Conservation (phyloP, 2,113 vertebrate genomes). For the Chaenogobius annularis region DNA sequence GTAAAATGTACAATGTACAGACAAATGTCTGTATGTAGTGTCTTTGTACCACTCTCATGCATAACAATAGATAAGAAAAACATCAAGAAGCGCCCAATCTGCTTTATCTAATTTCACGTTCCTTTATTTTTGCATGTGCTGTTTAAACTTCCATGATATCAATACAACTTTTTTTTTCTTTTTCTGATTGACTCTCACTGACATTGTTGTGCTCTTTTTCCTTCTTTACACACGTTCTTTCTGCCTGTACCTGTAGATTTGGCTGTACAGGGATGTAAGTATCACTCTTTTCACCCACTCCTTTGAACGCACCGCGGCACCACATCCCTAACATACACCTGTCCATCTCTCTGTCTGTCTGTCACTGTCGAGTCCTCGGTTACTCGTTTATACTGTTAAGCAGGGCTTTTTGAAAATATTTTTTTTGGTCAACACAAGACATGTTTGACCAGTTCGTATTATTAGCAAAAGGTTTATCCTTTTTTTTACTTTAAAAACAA, state of each 20-base stretch:
- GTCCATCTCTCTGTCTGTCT: conserved; percentile 25
- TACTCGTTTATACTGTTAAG: background rate
- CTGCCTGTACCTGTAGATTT: conserved; percentile 99
- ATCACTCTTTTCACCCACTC: conserved; percentile 81
- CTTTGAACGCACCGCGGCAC: conserved; percentile 58
- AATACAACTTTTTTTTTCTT: conserved; percentile 66
- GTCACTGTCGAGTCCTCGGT: conserved; percentile 31
- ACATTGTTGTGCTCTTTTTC: conserved; percentile 75
- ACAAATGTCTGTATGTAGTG: background rate
- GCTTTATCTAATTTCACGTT: conserved; percentile 37
- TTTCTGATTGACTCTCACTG: conserved; percentile 72
- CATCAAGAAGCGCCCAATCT: conserved; percentile 38
- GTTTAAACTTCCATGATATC: conserved; percentile 58
- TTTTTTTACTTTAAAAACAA: too few species aligned
- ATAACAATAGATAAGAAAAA: background rate
- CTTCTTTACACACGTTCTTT: conserved; percentile 79
- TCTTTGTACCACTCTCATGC: background rate
- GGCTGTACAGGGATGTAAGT: conserved; percentile 99
- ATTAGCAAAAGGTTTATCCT: too few species aligned
- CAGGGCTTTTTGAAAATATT: too few species aligned
- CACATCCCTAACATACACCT: conserved; percentile 15
- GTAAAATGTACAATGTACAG: too few species aligned
- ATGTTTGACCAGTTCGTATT: too few species aligned
- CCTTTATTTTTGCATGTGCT: conserved; percentile 61
- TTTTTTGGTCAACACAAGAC: too few species aligned